phyloP scores from a whole-genome alignment of 2,113 vertebrate species.

The Zosterops hypoxanthus region DNA sequence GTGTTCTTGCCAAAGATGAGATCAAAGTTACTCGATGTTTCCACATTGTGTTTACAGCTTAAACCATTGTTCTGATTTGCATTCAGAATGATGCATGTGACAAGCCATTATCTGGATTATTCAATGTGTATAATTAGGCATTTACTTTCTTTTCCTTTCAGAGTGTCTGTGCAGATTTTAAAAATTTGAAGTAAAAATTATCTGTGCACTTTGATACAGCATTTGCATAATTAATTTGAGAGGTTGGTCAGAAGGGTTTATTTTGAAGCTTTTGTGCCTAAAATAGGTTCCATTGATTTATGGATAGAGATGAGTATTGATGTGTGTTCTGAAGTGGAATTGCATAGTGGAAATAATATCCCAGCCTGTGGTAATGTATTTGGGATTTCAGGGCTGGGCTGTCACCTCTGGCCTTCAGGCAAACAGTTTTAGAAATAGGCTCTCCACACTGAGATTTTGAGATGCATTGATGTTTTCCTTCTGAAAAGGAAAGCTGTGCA shows the following conservation, averaged over 20 bases:
- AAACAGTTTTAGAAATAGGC: not conserved
- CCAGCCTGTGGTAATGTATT: not conserved
- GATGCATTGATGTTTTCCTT: not conserved
- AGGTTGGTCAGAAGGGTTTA: not conserved
- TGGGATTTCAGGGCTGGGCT: not conserved
- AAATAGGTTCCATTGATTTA: not conserved
- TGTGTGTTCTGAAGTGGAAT: not conserved
- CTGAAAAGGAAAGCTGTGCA: not conserved
- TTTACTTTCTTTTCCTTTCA: not conserved
- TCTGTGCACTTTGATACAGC: not conserved
- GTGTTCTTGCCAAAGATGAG: not conserved
- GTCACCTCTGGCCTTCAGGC: not conserved
- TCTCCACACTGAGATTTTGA: not conserved
- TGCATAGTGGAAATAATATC: not conserved
- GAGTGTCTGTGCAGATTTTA: not conserved
- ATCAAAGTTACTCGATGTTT: not conserved
- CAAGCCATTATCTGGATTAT: slow-evolving; percentile 25
- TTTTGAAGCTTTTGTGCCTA: not conserved
- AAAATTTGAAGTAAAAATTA: not conserved
- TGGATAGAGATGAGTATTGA: not conserved
- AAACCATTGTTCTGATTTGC: slow-evolving; percentile 1
- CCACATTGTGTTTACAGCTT: slow-evolving; percentile 8
- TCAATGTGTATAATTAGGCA: not conserved
- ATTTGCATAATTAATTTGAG: slow-evolving; percentile 24
- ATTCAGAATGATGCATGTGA: slow-evolving; percentile 6